phyloP scores from a whole-genome alignment of 2,113 vertebrate species.

The Galbula dea region DNA sequence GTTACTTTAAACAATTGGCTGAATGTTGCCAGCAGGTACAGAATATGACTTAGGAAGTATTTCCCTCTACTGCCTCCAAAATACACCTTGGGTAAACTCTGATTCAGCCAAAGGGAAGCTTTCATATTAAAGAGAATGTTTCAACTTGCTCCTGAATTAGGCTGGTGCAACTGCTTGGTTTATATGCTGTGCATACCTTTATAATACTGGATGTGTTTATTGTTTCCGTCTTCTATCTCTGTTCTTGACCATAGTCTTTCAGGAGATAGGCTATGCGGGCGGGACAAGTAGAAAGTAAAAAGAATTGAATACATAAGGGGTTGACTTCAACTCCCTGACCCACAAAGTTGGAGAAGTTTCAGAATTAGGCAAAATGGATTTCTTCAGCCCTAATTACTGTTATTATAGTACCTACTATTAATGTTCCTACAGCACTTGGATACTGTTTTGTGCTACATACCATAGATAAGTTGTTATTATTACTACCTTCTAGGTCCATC shows the following conservation, averaged over 20 bases:
- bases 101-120: background rate
- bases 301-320: background rate
- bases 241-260: conserved; percentile 15
- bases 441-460: conserved; percentile 62
- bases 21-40: background rate
- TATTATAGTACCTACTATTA: conserved; percentile 57
- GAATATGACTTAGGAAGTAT: background rate
- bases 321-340: conserved; percentile 46
- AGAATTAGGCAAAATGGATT: conserved; percentile 57
- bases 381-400: conserved; percentile 61
- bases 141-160: background rate
- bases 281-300: background rate
- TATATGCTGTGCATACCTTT: conserved; percentile 21
- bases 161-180: conserved; percentile 40
- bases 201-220: conserved; percentile 23
- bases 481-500: conserved; percentile 85
- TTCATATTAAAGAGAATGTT: background rate
- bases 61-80: background rate
- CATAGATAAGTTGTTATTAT: conserved; percentile 68
- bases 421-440: conserved; percentile 68
- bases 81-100: background rate
- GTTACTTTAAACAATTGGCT: background rate
- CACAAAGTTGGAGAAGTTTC: conserved; percentile 43
- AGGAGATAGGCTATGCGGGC: background rate
- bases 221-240: conserved; percentile 4